Evolutionary conservation across 2,888 invertebrate species (phyloP), one percentile per base, ranked within the genome.

Genomic region (Halictus ligatus): DNA sequence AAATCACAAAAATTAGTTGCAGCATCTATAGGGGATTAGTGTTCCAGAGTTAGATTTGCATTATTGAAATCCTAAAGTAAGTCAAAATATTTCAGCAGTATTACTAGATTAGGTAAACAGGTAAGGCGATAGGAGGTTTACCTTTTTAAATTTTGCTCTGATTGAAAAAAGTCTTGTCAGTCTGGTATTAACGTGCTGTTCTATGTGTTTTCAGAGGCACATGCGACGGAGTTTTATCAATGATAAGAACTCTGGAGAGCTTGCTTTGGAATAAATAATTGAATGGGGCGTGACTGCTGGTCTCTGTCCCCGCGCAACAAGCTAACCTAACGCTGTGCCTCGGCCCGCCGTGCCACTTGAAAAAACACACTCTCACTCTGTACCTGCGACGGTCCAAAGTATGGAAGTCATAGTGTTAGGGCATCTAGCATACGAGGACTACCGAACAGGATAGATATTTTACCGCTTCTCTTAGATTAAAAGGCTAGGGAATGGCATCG

Each of bases 141-240:
- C 90, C 81, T 85, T 72, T 91, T 90, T 90, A 85, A 82, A 91
- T 88, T 89, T 90, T 91, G 88, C 79, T 89, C 88, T 90, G 88
- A 85, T 92, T 84, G 88, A 88, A 87, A 86, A 91, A 90, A 93
- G 94, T 94, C 92, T 92, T 94, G 94, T 94, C 95, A 95, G 95
- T 95, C 95, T 95, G 95, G 95, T 94, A 94, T 92, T 95, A 94
- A 95, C 93, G 93, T 95, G 95, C 95, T 95, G 94, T 95, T 95
- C 94, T 95, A 94, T 94, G 92, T 95, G 93, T 94, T 95, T 95
- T 95, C 94, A 95, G 95, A 95, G 95, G 95, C 95, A 95, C 95
- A 95, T 93, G 95, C 95, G 95, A 93, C 93, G 94, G 94, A 94
- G 94, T 94, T 94, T 94, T 95, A 94, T 94, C 92, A 92, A 92